Percentiles rank a stretch among this genome's conserved stretches.
These are phyloP conservation scores for Zootoca vivipara DNA, from an alignment of 2,113 vertebrate species.

Conservation along the genomic window DNA sequence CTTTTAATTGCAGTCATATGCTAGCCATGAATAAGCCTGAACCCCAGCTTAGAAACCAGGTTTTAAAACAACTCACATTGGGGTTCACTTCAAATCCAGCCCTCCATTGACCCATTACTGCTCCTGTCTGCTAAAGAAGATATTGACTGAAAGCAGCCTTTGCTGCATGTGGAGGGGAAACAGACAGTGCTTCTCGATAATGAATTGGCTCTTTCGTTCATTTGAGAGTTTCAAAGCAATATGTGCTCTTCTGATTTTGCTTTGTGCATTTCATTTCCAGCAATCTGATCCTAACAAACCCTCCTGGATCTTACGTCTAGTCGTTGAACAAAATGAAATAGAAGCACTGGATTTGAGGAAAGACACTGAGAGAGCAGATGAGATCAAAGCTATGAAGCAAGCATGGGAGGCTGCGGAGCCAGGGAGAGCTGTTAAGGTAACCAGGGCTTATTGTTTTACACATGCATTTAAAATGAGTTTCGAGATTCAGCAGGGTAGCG, in stretches of 20 bases:
- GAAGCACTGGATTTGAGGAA: conserved; percentile 79
- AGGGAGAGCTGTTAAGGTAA: conserved; percentile 87
- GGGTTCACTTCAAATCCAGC: not conserved
- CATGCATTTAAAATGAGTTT: conserved; percentile 3
- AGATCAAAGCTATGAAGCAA: conserved; percentile 87
- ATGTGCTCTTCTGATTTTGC: not conserved
- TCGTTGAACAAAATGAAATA: conserved; percentile 77
- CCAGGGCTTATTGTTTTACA: not conserved
- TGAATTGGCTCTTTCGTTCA: not conserved
- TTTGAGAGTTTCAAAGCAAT: not conserved
- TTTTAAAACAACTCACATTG: not conserved
- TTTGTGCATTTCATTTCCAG: conserved; percentile 39
- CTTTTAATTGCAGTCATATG: not conserved
- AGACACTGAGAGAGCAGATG: conserved; percentile 83
- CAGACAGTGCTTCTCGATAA: not conserved
- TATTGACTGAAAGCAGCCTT: not conserved
- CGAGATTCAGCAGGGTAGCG: not conserved
- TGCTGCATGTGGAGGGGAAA: not conserved
- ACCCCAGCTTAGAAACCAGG: not conserved
- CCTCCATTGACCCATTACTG: not conserved
- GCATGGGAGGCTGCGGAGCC: conserved; percentile 89
- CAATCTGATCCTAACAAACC: conserved; percentile 77
- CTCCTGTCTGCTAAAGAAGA: not conserved
- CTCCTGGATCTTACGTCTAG: conserved; percentile 81
- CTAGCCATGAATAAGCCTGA: not conserved